Evolutionary conservation across 2,888 invertebrate genomes (phyloP).

Genomic region (Tachystola acroxantha): DNA sequence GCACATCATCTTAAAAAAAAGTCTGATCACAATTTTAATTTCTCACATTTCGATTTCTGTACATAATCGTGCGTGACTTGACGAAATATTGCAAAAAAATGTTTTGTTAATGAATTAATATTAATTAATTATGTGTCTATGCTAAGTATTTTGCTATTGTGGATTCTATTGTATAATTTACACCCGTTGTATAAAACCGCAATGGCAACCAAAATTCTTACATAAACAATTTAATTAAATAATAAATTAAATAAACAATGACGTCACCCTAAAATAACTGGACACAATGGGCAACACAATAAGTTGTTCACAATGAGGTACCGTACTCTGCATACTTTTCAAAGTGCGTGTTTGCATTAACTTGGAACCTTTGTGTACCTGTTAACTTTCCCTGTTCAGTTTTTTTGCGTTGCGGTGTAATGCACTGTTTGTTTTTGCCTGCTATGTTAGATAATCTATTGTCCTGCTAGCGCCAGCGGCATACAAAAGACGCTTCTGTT

Average conservation of each 20-base stretch:
- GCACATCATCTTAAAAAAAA: too few species aligned
- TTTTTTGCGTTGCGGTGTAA: slow-evolving; percentile 45
- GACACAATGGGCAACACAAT: slow-evolving; percentile 28
- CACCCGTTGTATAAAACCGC: too few species aligned
- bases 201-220: too few species aligned
- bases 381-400: slow-evolving; percentile 59
- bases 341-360: slow-evolving; percentile 51
- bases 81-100: too few species aligned
- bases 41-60: too few species aligned
- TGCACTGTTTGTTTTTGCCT: slow-evolving; percentile 57
- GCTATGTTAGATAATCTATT: slow-evolving; percentile 51
- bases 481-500: slow-evolving; percentile 46
- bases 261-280: slow-evolving; percentile 21
- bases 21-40: too few species aligned
- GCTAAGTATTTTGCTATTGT: too few species aligned
- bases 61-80: too few species aligned
- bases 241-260: slow-evolving; percentile 7
- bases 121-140: too few species aligned
- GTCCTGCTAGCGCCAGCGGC: slow-evolving; percentile 57
- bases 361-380: slow-evolving; percentile 48
- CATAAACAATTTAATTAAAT: too few species aligned
- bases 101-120: too few species aligned
- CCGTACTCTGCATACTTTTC: slow-evolving; percentile 48
- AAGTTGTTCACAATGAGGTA: slow-evolving; percentile 36
- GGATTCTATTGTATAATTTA: too few species aligned